A percentile compares a stretch with the other conserved stretches of the same genome.
Conservation (phyloP, 1,140 invertebrate species). For the Neodiprion lecontei region DNA sequence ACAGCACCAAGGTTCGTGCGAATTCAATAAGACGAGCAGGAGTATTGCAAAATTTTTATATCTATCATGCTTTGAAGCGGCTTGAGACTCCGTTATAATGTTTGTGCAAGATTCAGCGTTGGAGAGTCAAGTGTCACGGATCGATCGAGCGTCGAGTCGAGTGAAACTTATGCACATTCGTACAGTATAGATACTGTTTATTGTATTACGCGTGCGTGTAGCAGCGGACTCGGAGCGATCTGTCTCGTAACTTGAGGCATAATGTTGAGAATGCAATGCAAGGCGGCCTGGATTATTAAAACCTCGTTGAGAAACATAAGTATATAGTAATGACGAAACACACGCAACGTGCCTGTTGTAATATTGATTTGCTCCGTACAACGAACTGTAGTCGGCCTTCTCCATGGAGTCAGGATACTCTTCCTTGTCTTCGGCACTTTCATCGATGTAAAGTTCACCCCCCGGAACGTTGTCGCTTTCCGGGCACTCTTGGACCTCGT, state of each 20-base stretch:
- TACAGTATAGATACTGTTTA: too few relatives aligned
- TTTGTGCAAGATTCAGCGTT: neutral
- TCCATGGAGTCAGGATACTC: constrained; percentile 59
- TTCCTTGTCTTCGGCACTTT: constrained; percentile 58
- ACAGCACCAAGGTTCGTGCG: too few relatives aligned
- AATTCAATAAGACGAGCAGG: too few relatives aligned
- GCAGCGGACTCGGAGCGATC: too few relatives aligned
- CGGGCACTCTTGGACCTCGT: constrained; percentile 57
- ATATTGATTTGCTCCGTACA: constrained; percentile 68
- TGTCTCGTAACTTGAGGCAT: too few relatives aligned
- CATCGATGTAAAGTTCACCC: constrained; percentile 57
- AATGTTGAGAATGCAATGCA: too few relatives aligned
- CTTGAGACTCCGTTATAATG: neutral
- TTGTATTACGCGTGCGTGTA: too few relatives aligned
- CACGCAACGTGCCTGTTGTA: constrained; percentile 67
- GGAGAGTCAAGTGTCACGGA: neutral
- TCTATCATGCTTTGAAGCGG: too few relatives aligned
- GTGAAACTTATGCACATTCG: neutral
- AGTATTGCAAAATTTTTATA: too few relatives aligned
- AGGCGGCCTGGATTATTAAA: too few relatives aligned
- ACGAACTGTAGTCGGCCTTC: constrained; percentile 53
- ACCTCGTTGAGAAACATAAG: too few relatives aligned
- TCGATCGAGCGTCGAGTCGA: constrained; percentile 4
- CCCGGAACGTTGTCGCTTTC: constrained; percentile 56
- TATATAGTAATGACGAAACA: too few relatives aligned